Base-by-base conservation (phyloP, 2,888 invertebrate species). In the Ochropleura plecta region DNA sequence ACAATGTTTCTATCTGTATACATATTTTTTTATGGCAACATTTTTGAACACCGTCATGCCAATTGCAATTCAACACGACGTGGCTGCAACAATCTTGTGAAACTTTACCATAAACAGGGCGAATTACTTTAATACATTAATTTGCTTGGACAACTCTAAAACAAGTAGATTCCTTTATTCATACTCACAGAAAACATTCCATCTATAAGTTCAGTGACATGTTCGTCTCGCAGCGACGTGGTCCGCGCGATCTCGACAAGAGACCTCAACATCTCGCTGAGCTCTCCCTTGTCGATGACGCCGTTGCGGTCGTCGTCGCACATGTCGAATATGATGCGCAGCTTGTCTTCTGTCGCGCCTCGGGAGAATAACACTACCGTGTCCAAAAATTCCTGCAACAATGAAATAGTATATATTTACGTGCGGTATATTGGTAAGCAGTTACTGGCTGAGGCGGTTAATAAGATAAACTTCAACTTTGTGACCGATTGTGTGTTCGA, bases 301-400 rank as follows among this genome's bases (percentile, higher is more conserved):
- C 99, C 99, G 88, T 99, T 99, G 20, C 98, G 97, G 91, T 99
- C 99, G 88, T 99, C 98, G 91, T 99, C 99, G 90, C 99, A 99
- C 99, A 99, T 99, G 93, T 99, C 99, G 91, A 99, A 99, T 84
- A 99, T 99, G 51, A 99, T 99, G 8, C 99, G 97, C 53, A 99
- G 95, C 90, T 99, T 99, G 90, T 99, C 99, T 88, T 99, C 99
- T 0, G 99, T 99, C 88, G 98, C 98, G 9, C 99, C 99, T 0
- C 98, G 97, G 0, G 99, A 99, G 92, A 99, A 99, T 3, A 99
- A 94, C 0, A 99, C 98, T 3, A 99, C 99, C 0, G 99, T 99
- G 90, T 99, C 99, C 69, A 99, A 95, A 93, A 99, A 99, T 94
- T 99, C 99, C 97, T 98, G 91, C 93, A 76, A 62, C 57, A 63